phyloP scores from a whole-genome alignment of 2,888 invertebrate species.

The Eupithecia pulchellata region DNA sequence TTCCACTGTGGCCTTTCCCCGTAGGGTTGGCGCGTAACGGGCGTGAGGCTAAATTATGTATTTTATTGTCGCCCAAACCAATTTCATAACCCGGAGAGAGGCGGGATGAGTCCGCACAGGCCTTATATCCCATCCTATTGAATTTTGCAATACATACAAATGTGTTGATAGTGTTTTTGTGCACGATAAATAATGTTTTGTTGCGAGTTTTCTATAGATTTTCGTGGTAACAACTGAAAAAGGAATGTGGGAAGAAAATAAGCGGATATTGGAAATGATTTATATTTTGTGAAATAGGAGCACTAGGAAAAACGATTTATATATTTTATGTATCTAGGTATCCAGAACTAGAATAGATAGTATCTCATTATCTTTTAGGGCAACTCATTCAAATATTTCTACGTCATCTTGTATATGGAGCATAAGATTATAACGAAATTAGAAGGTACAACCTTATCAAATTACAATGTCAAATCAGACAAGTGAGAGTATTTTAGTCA shows the following conservation, averaged over 20 bases:
- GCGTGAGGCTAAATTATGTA: slow-evolving; percentile 73
- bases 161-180: slow-evolving; percentile 60
- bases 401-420: background rate
- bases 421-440: background rate
- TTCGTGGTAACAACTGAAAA: slow-evolving; percentile 40
- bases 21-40: slow-evolving; percentile 47
- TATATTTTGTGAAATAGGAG: background rate
- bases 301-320: background rate
- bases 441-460: background rate
- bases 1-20: slow-evolving; percentile 35
- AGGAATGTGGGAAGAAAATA: slow-evolving; percentile 16
- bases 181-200: slow-evolving; percentile 53
- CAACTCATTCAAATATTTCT: background rate
- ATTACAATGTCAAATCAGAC: background rate
- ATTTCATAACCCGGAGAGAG: slow-evolving; percentile 75
- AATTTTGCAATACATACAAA: slow-evolving; percentile 76
- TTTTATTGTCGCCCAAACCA: slow-evolving; percentile 76
- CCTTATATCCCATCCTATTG: slow-evolving; percentile 65
- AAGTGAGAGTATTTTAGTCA: background rate
- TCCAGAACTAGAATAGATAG: background rate
- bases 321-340: background rate
- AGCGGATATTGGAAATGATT: slow-evolving; percentile 6
- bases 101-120: slow-evolving; percentile 61
- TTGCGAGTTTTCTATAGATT: slow-evolving; percentile 42
- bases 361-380: background rate